phyloP scores from a whole-genome alignment of 1,140 invertebrate species.

The Archegozetes longisetosus region DNA sequence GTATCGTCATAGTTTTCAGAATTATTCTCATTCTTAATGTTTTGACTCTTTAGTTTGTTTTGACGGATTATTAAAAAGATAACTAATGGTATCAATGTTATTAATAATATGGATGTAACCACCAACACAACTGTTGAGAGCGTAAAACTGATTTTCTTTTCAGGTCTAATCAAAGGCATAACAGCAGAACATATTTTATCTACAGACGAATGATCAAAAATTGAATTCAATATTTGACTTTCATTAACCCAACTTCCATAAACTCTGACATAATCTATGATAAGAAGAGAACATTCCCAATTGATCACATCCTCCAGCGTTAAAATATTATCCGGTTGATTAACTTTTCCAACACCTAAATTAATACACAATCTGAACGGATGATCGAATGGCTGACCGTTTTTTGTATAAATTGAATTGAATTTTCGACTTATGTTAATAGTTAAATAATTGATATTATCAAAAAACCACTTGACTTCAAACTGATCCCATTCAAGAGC shows the following conservation, averaged over 20 bases:
- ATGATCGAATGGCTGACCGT: constrained; percentile 16
- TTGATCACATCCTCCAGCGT: neutral
- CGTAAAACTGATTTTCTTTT: neutral
- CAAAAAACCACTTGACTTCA: neutral
- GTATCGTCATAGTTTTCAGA: no score
- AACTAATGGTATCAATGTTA: neutral
- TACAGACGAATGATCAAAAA: neutral
- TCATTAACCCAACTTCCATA: neutral
- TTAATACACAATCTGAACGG: constrained; percentile 18
- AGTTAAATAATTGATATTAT: neutral
- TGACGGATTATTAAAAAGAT: neutral
- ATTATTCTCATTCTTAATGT: no score
- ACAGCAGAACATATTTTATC: neutral
- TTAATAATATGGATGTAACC: neutral
- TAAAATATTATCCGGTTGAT: neutral
- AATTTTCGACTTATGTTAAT: neutral
- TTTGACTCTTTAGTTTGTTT: neutral
- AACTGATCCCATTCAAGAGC: neutral
- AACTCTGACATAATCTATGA: neutral
- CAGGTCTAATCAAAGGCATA: neutral
- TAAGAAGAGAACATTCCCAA: neutral
- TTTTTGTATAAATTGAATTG: constrained; percentile 8
- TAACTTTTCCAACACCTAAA: neutral
- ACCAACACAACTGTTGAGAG: neutral
- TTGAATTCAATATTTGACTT: neutral